Evolutionary conservation across 2,113 vertebrate species (phyloP).

Genomic region (Rhinoptilus africanus): DNA sequence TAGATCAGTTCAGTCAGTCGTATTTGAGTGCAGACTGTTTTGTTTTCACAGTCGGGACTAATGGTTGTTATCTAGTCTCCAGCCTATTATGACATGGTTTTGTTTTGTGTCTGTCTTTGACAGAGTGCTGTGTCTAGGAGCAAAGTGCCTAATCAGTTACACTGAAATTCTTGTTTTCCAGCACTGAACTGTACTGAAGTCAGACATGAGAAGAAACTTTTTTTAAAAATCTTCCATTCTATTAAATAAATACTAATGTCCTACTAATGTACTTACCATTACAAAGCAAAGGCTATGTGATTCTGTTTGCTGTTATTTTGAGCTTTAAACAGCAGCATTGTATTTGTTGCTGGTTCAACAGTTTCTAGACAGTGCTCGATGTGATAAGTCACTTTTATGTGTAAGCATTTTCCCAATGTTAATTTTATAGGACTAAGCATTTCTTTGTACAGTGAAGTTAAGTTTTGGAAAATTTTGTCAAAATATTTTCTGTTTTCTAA

Average conservation of each 20-base stretch:
- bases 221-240: neutral
- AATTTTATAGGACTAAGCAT: neutral
- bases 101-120: conserved; percentile 34
- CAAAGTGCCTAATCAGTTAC: conserved; percentile 3
- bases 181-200: neutral
- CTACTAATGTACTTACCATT: neutral
- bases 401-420: neutral
- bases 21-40: neutral
- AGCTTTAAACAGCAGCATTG: neutral
- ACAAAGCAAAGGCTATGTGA: neutral
- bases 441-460: neutral
- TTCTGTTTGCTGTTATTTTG: neutral
- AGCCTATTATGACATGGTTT: conserved; percentile 23
- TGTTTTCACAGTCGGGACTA: conserved; percentile 44
- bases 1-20: neutral
- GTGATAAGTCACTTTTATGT: neutral
- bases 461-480: neutral
- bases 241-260: neutral
- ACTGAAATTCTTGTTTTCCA: neutral
- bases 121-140: conserved; percentile 21
- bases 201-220: neutral
- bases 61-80: conserved; percentile 44
- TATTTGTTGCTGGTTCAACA: neutral
- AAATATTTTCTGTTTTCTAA: neutral
- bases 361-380: neutral